Base-by-base conservation (phyloP, 2,888 invertebrate species). In the Calephelis perditalis region DNA sequence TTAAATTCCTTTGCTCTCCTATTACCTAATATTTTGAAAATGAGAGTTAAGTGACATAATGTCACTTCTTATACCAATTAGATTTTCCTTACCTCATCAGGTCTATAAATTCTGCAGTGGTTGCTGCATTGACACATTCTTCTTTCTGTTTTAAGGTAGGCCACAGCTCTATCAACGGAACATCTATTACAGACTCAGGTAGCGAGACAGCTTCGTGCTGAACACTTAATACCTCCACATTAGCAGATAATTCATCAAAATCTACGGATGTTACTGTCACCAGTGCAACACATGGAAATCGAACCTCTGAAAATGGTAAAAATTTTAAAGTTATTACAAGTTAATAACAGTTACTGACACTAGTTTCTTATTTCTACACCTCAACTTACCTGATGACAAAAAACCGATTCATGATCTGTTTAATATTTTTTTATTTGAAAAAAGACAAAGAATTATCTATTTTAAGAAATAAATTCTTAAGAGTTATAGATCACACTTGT, bases 51-150 rank as follows among this genome's bases (percentile, higher is more conserved):
- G 26, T 4, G 3, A 26, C 26, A 3, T 26, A 3, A 26, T 4
- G 26, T 26, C 26, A 26, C 26, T 26, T 26, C 3, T 26, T 26
- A 4, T 26, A 26, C 26, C 46, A 35, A 26, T 26, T 57, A 36
- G 57, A 37, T 44, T 58, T 60, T 54, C 40, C 12, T 15, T 6
- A 90, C 91, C 91, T 81, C 58, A 94, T 76, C 67, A 93, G 84
- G 78, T 94, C 94, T 64, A 94, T 89, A 65, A 92, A 92, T 68
- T 92, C 92, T 0, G 94, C 93, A 1, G 94, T 94, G 3, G 89
- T 84, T 0, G 90, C 79, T 56, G 93, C 86, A 75, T 94, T 92
- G 7, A 94, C 76, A 63, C 86, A 92, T 57, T 91, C 86, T 63
- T 92, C 92, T 43, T 79, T 68, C 72, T 95, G 94, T n/a, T 91